These are phyloP conservation scores for Eremobia ochroleuca DNA, from an alignment of 2,888 invertebrate genomes.

Conservation along the genomic window DNA sequence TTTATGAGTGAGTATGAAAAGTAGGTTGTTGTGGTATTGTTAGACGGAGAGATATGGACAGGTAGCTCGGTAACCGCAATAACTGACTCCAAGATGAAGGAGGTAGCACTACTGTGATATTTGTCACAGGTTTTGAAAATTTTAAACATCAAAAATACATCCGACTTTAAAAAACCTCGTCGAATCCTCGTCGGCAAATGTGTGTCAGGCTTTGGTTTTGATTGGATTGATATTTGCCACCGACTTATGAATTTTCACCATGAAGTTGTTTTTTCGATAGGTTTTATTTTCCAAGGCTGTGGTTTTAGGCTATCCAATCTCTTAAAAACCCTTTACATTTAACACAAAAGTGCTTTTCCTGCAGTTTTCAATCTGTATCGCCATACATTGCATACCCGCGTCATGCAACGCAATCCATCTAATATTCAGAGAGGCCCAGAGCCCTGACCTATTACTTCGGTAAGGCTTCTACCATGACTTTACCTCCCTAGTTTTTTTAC, in stretches of 20 bases:
- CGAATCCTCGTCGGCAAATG: too few relatives aligned
- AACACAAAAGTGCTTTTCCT: neutral
- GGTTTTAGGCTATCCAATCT: neutral
- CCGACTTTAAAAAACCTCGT: neutral
- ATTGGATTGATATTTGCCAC: neutral
- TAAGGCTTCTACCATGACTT: constrained; percentile 48
- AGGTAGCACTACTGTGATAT: neutral
- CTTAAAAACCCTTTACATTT: neutral
- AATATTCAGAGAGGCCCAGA: constrained; percentile 40
- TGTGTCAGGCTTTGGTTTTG: neutral
- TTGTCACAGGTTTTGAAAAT: neutral
- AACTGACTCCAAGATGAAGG: neutral
- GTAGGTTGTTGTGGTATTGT: constrained; percentile 36
- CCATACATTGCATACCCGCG: constrained; percentile 4
- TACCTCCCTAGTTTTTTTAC: constrained; percentile 16
- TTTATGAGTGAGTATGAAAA: constrained; percentile 25
- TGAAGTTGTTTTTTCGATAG: neutral
- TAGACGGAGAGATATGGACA: neutral
- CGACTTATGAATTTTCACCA: neutral
- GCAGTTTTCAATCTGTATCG: neutral
- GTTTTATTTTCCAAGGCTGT: neutral
- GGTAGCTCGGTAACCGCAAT: too few relatives aligned
- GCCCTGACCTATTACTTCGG: constrained; percentile 46
- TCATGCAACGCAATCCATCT: constrained; percentile 51
- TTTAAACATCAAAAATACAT: neutral